Evolutionary conservation across 2,113 vertebrate species (phyloP).

Genomic region (Muntiacus muntjak): DNA sequence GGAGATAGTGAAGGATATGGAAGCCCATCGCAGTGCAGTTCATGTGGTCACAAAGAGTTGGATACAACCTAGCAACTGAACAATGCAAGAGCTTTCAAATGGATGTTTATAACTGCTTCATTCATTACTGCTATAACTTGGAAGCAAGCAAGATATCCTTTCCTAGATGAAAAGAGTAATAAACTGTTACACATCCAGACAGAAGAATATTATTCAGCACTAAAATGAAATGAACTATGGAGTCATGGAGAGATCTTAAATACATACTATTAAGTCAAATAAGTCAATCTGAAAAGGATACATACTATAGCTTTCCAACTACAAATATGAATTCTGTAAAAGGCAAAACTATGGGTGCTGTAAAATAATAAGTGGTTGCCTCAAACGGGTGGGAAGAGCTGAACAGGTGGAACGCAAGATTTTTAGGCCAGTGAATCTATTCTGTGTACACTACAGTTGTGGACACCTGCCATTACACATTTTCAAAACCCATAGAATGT

Average conservation of each 20-base stretch:
- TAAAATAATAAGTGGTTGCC: background rate
- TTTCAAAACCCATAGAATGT: background rate
- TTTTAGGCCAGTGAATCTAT: background rate
- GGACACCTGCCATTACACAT: background rate
- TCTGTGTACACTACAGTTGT: background rate
- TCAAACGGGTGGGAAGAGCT: background rate
- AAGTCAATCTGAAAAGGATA: background rate
- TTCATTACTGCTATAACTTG: background rate
- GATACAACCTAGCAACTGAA: background rate
- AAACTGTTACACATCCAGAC: background rate
- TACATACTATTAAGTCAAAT: background rate
- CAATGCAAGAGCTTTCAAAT: background rate
- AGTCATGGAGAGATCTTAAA: background rate
- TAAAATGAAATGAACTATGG: background rate
- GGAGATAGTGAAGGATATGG: background rate
- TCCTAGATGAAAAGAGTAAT: background rate
- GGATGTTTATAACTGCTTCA: background rate
- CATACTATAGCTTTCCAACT: background rate
- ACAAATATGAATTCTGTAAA: background rate
- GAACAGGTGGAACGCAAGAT: background rate
- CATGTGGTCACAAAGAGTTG: background rate
- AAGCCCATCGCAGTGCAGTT: accelerated
- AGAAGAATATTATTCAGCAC: background rate
- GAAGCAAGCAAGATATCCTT: background rate
- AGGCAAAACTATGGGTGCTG: background rate